Base-by-base conservation (phyloP, 2,888 invertebrate genomes). In the Biston stratarius region DNA sequence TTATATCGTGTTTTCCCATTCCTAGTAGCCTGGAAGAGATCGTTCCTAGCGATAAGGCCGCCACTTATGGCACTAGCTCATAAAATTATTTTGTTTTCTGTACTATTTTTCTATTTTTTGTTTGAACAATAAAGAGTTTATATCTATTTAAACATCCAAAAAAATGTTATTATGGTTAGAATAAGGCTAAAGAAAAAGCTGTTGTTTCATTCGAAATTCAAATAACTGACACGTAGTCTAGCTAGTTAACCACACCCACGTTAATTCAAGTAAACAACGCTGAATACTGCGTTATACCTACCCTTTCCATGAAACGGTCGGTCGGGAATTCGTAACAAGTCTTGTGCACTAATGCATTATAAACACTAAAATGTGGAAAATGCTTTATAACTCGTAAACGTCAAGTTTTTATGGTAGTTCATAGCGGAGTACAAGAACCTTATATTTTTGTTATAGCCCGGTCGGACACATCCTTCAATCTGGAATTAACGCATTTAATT, bases 251-350 rank as follows among this genome's bases (percentile, higher is more conserved):
- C 40, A 61, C 53, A 10, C 53, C 53, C 45, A 40, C 40, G 6
- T 42, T 3, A 58, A 24, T 8, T 8, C 45, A 6, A 61, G 53
- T 52, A 51, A 52, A 61, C 49, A 61, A 12, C 14, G 42, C 36
- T 61, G 51, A 61, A 61, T 53, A 12, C 38, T 51, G 45, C 36
- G 49, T 40, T 49, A 48, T 49, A 24, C 14, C 49, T 40, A 61
- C 52, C 15, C 44, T 11, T 61, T 61, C 52, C 15, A 15, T 61
- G 52, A 45, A 61, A 47, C 33, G 49, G 15, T 14, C 34, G 12
- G 42, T 36, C 61, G 38, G 63, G 60, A 61, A 70, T 68, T 59
- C 48, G 47, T 61, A 45, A 45, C 61, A 45, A n/a, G 44, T 14
- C 36, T 15, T 45, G 33, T 51, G 49, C 49, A 42, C 56, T 61